Conservation (phyloP, 2,888 invertebrate genomes). For the Epirrhoe tristata region DNA sequence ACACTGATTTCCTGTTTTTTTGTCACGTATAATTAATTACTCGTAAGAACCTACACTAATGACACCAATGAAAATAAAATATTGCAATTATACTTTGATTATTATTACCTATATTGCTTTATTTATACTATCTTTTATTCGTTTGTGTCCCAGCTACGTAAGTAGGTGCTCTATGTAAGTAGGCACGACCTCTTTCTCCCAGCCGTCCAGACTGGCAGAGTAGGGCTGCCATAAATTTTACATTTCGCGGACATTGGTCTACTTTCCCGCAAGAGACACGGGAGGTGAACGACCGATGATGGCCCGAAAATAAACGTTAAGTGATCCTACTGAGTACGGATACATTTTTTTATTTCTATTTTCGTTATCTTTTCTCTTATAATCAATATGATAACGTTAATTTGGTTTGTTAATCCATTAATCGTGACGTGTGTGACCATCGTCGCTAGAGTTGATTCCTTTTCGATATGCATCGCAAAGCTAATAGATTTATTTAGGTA, state of each 20-base stretch:
- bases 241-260: conserved; percentile 54
- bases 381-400: too few species aligned
- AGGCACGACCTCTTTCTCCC: conserved; percentile 48
- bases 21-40: too few species aligned
- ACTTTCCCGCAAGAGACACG: conserved; percentile 47
- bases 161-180: conserved; percentile 19
- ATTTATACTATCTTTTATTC: not conserved
- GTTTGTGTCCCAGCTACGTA: conserved; percentile 3
- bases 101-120: too few species aligned
- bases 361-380: not conserved
- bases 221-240: conserved; percentile 56
- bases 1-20: too few species aligned
- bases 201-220: conserved; percentile 53
- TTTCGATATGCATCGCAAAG: too few species aligned
- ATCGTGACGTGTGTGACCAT: too few species aligned
- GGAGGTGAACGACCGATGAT: conserved; percentile 54
- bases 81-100: too few species aligned
- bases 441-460: too few species aligned
- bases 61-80: too few species aligned
- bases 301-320: conserved; percentile 51
- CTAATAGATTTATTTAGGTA: too few species aligned
- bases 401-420: too few species aligned
- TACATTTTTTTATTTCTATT: not conserved
- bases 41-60: too few species aligned
- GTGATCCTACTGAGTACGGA: conserved; percentile 22